A percentile compares a stretch with the other conserved stretches of the same genome.
These are phyloP conservation scores for Oreochromis spilurus DNA, from an alignment of 2,113 vertebrate genomes.

Conservation along the genomic window DNA sequence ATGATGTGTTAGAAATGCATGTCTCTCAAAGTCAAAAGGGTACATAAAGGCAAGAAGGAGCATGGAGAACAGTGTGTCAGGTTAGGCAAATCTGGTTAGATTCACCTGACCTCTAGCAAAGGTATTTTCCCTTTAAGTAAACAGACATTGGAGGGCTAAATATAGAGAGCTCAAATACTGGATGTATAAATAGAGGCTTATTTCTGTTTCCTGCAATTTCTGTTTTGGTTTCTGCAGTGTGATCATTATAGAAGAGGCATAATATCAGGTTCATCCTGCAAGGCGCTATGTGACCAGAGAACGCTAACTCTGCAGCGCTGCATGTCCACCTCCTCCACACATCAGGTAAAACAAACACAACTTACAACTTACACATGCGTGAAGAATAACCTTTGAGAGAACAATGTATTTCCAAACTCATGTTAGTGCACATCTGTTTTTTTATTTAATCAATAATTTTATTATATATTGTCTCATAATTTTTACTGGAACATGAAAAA, in stretches of 20 bases:
- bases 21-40: not conserved
- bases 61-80: not conserved
- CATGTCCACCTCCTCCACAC: constrained; percentile 81
- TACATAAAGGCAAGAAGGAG: not conserved
- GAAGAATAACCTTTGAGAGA: not conserved
- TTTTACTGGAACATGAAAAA: not conserved
- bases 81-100: not conserved
- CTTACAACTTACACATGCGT: not conserved
- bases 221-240: constrained; percentile 75
- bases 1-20: not conserved
- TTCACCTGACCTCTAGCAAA: not conserved
- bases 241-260: constrained; percentile 94
- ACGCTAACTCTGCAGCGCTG: constrained; percentile 83
- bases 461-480: not conserved
- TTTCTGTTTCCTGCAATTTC: not conserved
- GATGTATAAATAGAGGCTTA: not conserved
- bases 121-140: not conserved
- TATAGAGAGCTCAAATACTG: not conserved
- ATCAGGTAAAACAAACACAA: constrained; percentile 77
- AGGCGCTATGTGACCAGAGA: constrained; percentile 84
- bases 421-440: not conserved
- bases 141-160: not conserved
- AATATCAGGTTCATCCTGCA: constrained; percentile 90
- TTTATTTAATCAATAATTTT: not conserved
- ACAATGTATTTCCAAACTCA: not conserved